Percentiles rank a stretch among this genome's conserved stretches.
Conservation (phyloP, 2,113 vertebrate genomes). For the Pseudopipra pipra region DNA sequence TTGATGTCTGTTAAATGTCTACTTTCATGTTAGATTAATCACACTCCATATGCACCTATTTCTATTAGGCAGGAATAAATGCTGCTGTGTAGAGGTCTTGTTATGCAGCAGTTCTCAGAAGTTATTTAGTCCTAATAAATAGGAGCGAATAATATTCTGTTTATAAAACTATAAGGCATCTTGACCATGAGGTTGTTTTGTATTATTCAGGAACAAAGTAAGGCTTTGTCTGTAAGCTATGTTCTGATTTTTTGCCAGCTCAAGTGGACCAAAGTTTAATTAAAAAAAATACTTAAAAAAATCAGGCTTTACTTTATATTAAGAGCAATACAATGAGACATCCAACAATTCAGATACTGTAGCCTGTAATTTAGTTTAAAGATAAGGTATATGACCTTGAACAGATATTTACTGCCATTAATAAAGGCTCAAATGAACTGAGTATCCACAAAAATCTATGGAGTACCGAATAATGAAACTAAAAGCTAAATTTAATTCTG, state of each 20-base stretch:
- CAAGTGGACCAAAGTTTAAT: background rate
- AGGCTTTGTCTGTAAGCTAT: background rate
- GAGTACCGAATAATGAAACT: background rate
- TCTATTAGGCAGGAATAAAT: background rate
- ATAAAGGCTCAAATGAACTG: accelerated
- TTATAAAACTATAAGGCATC: background rate
- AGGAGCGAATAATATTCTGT: background rate
- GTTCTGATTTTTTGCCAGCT: background rate
- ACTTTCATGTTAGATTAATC: background rate
- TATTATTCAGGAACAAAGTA: background rate
- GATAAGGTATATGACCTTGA: background rate
- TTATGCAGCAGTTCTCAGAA: background rate
- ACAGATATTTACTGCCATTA: background rate
- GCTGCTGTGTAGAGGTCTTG: background rate
- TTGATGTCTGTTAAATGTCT: background rate
- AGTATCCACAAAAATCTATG: background rate
- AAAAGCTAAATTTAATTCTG: background rate
- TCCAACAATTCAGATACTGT: background rate
- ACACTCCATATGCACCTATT: background rate
- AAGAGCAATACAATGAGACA: background rate
- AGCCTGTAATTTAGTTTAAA: background rate
- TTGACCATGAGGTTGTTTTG: background rate
- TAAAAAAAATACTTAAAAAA: background rate
- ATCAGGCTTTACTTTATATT: background rate
- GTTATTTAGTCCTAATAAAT: background rate